Percentiles rank a stretch among this genome's conserved stretches.
These are phyloP conservation scores for Ammodytes dubius DNA, from an alignment of 2,113 vertebrate species.

Conservation along the genomic window DNA sequence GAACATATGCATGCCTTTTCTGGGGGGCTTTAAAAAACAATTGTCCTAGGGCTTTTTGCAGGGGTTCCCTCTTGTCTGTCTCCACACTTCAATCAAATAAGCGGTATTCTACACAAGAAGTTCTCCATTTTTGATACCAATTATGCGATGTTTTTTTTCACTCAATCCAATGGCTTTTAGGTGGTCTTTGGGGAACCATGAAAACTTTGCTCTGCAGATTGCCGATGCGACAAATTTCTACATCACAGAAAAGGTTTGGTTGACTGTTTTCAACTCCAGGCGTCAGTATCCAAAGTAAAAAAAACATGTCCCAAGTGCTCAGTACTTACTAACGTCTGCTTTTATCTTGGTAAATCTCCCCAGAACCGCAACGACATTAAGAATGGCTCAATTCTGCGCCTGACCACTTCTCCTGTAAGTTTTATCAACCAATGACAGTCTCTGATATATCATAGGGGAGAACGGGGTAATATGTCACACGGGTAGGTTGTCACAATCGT, in stretches of 20 bases:
- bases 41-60: slow-evolving; percentile 4
- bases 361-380: slow-evolving; percentile 99
- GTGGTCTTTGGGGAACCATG: slow-evolving; percentile 94
- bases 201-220: slow-evolving; percentile 94
- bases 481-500: too few species aligned
- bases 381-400: slow-evolving; percentile 95
- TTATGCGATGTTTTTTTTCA: slow-evolving; percentile 15
- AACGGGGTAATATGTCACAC: too few species aligned
- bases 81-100: slow-evolving; percentile 28
- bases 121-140: slow-evolving; percentile 39
- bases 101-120: slow-evolving; percentile 21
- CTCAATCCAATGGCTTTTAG: slow-evolving; percentile 79
- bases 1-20: background rate
- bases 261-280: background rate
- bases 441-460: too few species aligned
- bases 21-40: slow-evolving; percentile 23
- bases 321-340: slow-evolving; percentile 1
- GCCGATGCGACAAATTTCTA: slow-evolving; percentile 96
- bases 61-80: background rate
- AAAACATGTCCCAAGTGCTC: background rate
- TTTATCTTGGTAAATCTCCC: slow-evolving; percentile 59
- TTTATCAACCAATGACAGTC: background rate
- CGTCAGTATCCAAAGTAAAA: background rate
- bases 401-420: slow-evolving; percentile 97
- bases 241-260: slow-evolving; percentile 96